Conservation (phyloP, 2,113 vertebrate genomes). For the Tyrannus savana region DNA sequence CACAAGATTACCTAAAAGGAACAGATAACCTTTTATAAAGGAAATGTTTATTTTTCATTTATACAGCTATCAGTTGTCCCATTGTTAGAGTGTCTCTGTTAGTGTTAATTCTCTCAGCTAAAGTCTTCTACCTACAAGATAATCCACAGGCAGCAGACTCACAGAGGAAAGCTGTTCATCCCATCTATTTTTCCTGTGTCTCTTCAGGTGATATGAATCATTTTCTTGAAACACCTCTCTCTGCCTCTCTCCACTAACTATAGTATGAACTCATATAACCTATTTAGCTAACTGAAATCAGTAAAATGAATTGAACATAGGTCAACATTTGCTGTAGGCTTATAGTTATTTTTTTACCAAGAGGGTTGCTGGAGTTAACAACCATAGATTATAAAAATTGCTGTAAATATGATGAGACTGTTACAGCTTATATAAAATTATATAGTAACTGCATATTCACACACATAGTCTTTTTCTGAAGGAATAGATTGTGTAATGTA, state of each 20-base stretch:
- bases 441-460: background rate
- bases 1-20: background rate
- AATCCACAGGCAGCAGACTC: background rate
- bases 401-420: background rate
- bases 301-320: background rate
- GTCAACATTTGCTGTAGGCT: background rate
- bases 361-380: background rate
- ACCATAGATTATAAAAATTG: slow-evolving; percentile 7
- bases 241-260: background rate
- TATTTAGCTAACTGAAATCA: background rate
- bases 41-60: background rate
- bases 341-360: background rate
- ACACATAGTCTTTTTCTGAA: background rate
- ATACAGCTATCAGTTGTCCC: background rate
- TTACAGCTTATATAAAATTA: slow-evolving; percentile 16
- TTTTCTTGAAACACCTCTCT: background rate
- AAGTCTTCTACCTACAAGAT: background rate
- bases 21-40: background rate
- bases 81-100: background rate
- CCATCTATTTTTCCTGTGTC: background rate
- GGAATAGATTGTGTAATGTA: background rate
- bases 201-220: background rate
- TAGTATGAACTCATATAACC: background rate
- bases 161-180: background rate
- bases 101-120: background rate